Evolutionary conservation across 1,140 invertebrate genomes (phyloP).

Genomic region (Drosophila parvula): DNA sequence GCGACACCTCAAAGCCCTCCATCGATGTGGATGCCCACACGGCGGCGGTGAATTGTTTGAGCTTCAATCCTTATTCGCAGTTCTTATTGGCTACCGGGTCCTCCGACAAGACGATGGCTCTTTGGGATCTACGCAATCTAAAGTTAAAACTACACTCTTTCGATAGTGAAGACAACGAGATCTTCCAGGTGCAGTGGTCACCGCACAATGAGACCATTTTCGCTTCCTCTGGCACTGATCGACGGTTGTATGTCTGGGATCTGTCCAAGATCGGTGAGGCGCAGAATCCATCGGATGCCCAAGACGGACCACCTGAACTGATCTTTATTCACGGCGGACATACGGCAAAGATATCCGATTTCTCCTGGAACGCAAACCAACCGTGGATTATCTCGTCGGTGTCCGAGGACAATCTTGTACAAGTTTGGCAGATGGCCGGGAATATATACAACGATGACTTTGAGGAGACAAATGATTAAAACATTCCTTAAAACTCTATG

Average conservation of each 20-base stretch:
- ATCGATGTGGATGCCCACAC: constrained; percentile 99
- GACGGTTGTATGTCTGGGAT: constrained; percentile 99
- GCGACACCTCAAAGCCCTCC: constrained; percentile 98
- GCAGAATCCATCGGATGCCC: constrained; percentile 99
- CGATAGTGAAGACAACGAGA: constrained; percentile 99
- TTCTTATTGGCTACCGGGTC: constrained; percentile 99
- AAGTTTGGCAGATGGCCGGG: constrained; percentile 99
- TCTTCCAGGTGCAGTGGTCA: constrained; percentile 99
- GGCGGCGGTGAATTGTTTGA: constrained; percentile 99
- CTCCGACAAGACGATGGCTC: constrained; percentile 96
- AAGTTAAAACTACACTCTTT: constrained; percentile 99
- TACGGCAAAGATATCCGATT: constrained; percentile 99
- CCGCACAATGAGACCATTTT: constrained; percentile 99
- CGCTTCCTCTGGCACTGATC: constrained; percentile 99
- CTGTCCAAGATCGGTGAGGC: constrained; percentile 99
- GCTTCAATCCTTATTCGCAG: constrained; percentile 99
- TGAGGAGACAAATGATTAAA: background rate
- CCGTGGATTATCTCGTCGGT: constrained; percentile 99
- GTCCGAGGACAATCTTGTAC: constrained; percentile 99
- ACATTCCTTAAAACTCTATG: background rate
- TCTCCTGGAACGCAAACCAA: constrained; percentile 99
- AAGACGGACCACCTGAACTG: constrained; percentile 99
- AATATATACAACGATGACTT: constrained; percentile 93
- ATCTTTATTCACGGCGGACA: constrained; percentile 99
- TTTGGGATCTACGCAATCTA: constrained; percentile 99